These are phyloP conservation scores for Solenopsis invicta DNA, from an alignment of 1,140 invertebrate species.

Conservation along the genomic window DNA sequence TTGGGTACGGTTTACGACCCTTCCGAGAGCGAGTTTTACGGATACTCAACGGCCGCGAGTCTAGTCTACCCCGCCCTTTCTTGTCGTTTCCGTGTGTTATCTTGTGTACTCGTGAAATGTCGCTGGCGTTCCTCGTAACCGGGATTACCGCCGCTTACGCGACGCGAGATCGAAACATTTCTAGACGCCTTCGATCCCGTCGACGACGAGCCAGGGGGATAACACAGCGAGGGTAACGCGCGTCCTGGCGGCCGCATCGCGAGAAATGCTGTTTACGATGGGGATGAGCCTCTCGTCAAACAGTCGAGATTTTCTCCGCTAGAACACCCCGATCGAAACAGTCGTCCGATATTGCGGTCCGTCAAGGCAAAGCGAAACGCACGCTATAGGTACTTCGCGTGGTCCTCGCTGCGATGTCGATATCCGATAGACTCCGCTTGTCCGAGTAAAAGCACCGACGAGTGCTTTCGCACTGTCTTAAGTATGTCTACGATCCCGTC, in stretches of 20 bases:
- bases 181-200: conserved; percentile 35
- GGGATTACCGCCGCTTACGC: conserved; percentile 44
- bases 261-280: conserved; percentile 76
- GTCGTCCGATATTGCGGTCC: conserved; percentile 80
- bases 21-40: conserved; percentile 72
- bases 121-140: conserved; percentile 20
- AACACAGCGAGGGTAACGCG: neutral
- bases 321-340: conserved; percentile 64
- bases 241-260: conserved; percentile 37
- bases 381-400: neutral
- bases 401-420: neutral
- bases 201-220: neutral
- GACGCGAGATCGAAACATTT: conserved; percentile 29
- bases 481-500: neutral
- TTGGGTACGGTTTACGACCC: conserved; percentile 75
- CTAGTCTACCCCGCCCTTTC: conserved; percentile 40
- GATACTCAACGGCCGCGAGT: conserved; percentile 67
- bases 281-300: conserved; percentile 80
- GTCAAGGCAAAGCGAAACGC: conserved; percentile 65
- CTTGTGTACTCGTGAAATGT: conserved; percentile 60
- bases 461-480: neutral
- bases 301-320: conserved; percentile 60
- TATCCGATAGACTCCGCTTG: neutral
- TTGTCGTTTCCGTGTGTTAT: conserved; percentile 63
- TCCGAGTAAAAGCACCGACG: neutral